Conservation (phyloP, 2,888 invertebrate genomes). For the Ethmia dodecea region DNA sequence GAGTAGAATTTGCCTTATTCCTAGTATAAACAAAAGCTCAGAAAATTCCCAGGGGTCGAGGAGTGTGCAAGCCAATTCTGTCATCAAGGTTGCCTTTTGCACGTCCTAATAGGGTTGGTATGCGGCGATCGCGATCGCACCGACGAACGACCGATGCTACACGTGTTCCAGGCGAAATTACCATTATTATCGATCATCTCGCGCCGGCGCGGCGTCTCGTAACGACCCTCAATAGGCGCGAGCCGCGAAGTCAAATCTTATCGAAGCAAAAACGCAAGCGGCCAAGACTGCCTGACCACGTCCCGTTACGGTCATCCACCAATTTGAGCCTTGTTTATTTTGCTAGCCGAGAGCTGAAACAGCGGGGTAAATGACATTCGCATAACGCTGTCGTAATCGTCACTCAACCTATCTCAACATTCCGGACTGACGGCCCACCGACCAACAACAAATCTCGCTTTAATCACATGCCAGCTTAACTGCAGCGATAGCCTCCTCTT, state of each 20-base stretch:
- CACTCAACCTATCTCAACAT: conserved; percentile 27
- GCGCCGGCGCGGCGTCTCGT: conserved; percentile 59
- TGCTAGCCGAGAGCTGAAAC: conserved; percentile 26
- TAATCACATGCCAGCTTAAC: conserved; percentile 34
- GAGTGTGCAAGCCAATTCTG: conserved; percentile 43
- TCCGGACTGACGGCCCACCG: conserved; percentile 23
- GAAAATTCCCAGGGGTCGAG: conserved; percentile 22
- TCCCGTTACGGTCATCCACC: conserved; percentile 47
- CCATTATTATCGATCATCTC: conserved; percentile 77
- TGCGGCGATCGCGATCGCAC: conserved; percentile 54
- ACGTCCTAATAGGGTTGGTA: conserved; percentile 64
- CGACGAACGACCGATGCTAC: conserved; percentile 61
- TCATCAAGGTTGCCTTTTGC: conserved; percentile 50
- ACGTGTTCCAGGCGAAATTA: conserved; percentile 70
- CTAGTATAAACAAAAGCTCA: conserved; percentile 23
- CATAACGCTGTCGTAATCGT: conserved; percentile 8
- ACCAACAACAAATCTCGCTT: conserved; percentile 35
- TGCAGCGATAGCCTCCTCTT: conserved; percentile 26
- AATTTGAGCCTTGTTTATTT: conserved; percentile 51
- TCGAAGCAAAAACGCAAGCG: conserved; percentile 33
- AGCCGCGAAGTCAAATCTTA: conserved; percentile 48
- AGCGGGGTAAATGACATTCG: conserved; percentile 22
- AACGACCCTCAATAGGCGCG: conserved; percentile 70
- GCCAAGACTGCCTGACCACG: conserved; percentile 29
- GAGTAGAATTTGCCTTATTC: conserved; percentile 31